Evolutionary conservation across 2,797 vertebrate genomes (phyloP).

Genomic region (Falco naumanni): DNA sequence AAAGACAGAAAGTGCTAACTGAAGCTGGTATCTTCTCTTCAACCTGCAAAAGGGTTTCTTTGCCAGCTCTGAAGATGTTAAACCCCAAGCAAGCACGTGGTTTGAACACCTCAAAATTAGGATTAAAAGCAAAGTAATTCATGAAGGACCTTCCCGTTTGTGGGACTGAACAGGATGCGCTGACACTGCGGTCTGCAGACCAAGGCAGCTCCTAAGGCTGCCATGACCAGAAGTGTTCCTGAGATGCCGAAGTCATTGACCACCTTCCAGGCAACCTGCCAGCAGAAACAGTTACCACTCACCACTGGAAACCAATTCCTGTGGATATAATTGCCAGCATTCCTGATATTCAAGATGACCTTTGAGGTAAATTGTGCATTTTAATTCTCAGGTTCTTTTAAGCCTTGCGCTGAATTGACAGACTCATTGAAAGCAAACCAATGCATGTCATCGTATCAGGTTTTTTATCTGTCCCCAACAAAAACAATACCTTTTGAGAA

Average conservation of each 20-base stretch:
- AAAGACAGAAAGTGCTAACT: not conserved
- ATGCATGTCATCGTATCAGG: rapidly evolving
- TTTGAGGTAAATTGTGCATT: not conserved
- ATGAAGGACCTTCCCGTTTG: not conserved
- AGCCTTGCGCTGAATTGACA: not conserved
- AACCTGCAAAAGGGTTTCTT: not conserved
- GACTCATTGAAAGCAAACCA: not conserved
- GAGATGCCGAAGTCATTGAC: not conserved
- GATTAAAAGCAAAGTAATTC: not conserved
- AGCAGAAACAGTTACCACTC: not conserved
- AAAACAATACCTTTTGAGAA: not conserved
- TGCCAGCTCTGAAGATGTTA: not conserved
- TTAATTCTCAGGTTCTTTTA: not conserved
- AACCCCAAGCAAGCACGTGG: not conserved
- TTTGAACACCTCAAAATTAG: not conserved
- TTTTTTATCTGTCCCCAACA: not conserved
- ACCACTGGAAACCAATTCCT: not conserved
- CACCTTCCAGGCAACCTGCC: not conserved
- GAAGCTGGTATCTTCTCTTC: not conserved
- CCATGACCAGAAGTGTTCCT: not conserved
- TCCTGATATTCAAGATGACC: not conserved
- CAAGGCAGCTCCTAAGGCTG: not conserved
- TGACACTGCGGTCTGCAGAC: not conserved
- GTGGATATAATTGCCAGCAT: not conserved
- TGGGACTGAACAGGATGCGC: not conserved